Conservation (phyloP, 2,797 vertebrate species). For the Nasua narica region DNA sequence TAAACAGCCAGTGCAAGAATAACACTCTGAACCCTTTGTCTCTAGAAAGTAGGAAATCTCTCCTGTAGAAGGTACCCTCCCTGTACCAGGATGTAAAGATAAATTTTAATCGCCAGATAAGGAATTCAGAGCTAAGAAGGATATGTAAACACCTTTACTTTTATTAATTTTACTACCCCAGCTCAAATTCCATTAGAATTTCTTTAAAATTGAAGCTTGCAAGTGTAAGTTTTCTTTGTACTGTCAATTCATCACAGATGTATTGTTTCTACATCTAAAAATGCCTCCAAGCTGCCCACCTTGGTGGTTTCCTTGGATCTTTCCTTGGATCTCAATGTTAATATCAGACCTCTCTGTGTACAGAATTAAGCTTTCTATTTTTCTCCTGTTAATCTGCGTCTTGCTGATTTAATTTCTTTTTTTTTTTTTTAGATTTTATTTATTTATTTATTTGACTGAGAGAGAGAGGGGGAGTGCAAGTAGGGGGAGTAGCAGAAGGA, state of each 20-base stretch:
- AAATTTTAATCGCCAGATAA: not conserved
- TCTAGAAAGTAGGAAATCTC: not conserved
- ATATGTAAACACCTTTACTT: not conserved
- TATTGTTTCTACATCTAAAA: not conserved
- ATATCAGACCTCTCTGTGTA: not conserved
- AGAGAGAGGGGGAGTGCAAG: not conserved
- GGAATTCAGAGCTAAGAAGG: not conserved
- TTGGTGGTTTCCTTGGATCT: not conserved
- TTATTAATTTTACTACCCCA: not conserved
- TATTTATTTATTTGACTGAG: no score
- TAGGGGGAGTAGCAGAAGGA: not conserved
- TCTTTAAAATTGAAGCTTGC: not conserved
- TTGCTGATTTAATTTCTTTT: not conserved
- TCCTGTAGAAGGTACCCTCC: not conserved
- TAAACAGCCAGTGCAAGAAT: not conserved
- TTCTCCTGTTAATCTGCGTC: not conserved
- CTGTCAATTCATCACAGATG: not conserved
- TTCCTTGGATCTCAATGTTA: not conserved
- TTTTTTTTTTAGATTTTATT: not conserved
- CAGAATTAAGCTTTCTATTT: not conserved
- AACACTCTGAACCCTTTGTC: not conserved
- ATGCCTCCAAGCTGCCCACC: not conserved
- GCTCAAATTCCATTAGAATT: not conserved
- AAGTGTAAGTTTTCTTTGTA: not conserved
- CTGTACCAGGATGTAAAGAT: not conserved